Conservation (phyloP, 2,113 vertebrate species). For the Bagarius yarrelli region DNA sequence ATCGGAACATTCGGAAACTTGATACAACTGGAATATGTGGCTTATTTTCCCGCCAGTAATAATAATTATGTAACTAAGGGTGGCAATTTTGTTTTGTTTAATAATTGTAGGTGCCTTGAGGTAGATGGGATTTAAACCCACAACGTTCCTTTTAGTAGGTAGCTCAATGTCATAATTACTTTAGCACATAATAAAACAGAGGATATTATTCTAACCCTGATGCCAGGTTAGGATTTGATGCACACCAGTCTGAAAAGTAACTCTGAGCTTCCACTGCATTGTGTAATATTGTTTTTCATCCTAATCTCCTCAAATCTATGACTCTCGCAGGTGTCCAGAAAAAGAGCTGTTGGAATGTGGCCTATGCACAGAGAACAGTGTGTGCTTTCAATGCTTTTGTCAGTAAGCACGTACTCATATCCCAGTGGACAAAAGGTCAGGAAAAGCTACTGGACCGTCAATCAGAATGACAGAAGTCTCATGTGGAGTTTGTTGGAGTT, state of each 20-base stretch:
- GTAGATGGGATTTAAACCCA: background rate
- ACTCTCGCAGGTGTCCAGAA: slow-evolving; percentile 18
- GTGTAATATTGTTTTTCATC: background rate
- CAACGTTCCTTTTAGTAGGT: background rate
- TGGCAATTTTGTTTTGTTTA: background rate
- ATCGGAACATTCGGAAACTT: too few relatives aligned
- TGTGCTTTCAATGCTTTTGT: slow-evolving; percentile 26
- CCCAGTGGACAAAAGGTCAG: background rate
- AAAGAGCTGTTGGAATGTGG: slow-evolving; percentile 25
- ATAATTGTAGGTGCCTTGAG: too few relatives aligned
- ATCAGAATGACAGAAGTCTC: background rate
- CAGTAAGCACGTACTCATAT: slow-evolving; percentile 39
- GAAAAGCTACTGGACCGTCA: slow-evolving; percentile 35
- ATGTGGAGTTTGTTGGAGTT: slow-evolving; percentile 35
- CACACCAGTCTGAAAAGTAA: too few relatives aligned
- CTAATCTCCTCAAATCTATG: background rate
- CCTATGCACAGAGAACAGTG: slow-evolving; percentile 21
- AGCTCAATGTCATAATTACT: background rate
- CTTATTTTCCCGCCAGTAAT: background rate
- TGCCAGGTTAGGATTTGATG: too few relatives aligned
- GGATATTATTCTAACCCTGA: too few relatives aligned
- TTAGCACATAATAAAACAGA: too few relatives aligned
- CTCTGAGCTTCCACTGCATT: background rate
- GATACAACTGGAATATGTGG: too few relatives aligned
- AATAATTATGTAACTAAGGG: background rate